Base-by-base conservation (phyloP, 2,113 vertebrate species). In the Macquaria ambigua region DNA sequence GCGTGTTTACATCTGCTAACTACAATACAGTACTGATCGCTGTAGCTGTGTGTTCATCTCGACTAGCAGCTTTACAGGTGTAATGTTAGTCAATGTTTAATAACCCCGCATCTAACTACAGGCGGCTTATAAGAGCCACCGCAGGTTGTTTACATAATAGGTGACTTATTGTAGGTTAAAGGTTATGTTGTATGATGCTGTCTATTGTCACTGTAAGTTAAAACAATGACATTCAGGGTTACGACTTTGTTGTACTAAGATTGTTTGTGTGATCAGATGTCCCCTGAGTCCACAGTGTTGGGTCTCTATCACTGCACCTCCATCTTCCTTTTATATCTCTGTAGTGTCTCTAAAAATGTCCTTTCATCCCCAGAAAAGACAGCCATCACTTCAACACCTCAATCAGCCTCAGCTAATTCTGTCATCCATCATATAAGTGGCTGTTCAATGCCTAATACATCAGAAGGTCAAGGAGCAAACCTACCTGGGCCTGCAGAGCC, bases 371-470 rank as follows among this genome's bases (percentile, higher is more conserved):
- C 73, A 77, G 81, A 62, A 28, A 21, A 81, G 23, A 58, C 50
- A 41, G 8, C 77, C 58, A 23, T 74, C 76, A n/a, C 52, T 6
- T 52, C 68, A n/a, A 6, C 79, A n/a, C 28, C 14, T 9, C n/a
- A 21, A 9, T 73, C 61, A 25, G 18, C 68, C 46, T 73, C 72
- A 10, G 46, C 41, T 63, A 4, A 52, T 90, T 89, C 89, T 82
- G 82, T 58, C 73, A 21, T 12, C 52, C 37, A 28, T 77, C 83
- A 75, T 59, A 58, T 48, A n/a, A 87, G 76, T 87, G 87, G 83
- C 88, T 83, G 59, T 95, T 97, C 97, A 95, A 99, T 99, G 98
- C 97, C 97, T 94, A 98, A 98, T 95, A 89, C 97, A 86, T 96
- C 95, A 90, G 97, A 98, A 94, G 92, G 95, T 93, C 96, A 96